Conservation (phyloP, 2,888 invertebrate species). For the Myopa tessellatipennis region DNA sequence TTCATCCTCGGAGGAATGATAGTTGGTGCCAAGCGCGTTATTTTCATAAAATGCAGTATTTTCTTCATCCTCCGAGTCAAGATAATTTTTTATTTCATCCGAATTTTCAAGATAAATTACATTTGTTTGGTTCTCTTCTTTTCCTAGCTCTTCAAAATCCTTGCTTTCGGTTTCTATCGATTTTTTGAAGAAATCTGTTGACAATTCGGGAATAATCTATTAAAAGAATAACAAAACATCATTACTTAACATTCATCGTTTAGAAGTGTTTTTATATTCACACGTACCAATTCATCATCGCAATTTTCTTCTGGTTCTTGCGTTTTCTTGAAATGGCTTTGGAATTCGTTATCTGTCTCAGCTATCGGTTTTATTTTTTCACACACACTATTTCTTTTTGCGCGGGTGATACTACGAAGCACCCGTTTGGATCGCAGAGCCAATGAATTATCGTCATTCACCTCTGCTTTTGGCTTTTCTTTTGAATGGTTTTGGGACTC, state of each 20-base stretch:
- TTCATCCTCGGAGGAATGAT: constrained; percentile 41
- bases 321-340: neutral
- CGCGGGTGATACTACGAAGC: too few relatives aligned
- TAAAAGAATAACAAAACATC: neutral
- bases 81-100: constrained; percentile 36
- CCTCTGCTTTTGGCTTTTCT: too few relatives aligned
- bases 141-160: constrained; percentile 38
- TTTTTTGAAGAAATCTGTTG: constrained; percentile 36
- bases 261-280: neutral
- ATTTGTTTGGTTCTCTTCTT: constrained; percentile 20
- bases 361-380: too few relatives aligned
- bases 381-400: too few relatives aligned
- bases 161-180: constrained; percentile 48
- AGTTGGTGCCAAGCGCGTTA: constrained; percentile 26
- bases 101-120: neutral
- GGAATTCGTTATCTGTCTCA: too few relatives aligned
- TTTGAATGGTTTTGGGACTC: neutral
- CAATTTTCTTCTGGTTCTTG: constrained; percentile 37
- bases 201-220: constrained; percentile 44
- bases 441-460: too few relatives aligned
- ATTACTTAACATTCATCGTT: neutral
- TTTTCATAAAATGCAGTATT: constrained; percentile 35
- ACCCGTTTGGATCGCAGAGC: too few relatives aligned
- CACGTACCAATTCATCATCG: constrained; percentile 47
- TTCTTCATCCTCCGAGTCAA: constrained; percentile 27